Conservation (phyloP, 1,140 invertebrate species). For the Drosophila trapezifrons region DNA sequence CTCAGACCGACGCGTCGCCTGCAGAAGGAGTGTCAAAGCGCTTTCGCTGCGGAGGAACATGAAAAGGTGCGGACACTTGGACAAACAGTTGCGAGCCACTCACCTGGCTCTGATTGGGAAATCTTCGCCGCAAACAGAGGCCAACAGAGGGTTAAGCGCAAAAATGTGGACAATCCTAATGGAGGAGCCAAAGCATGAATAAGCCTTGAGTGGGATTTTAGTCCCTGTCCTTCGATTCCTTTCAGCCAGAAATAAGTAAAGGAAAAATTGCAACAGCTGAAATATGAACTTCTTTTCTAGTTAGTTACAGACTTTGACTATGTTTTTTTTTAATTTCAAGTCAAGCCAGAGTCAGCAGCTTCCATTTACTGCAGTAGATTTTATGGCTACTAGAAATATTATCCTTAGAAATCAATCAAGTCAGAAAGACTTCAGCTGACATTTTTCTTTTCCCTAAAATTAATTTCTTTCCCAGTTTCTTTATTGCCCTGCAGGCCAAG, state of each 20-base stretch:
- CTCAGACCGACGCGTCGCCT: conserved; percentile 1
- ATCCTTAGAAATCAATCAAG: neutral
- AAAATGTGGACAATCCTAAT: no score
- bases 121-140: conserved; percentile 34
- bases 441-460: neutral
- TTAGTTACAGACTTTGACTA: neutral
- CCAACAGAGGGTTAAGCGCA: conserved; percentile 12
- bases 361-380: neutral
- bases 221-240: neutral
- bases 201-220: conserved; percentile 10
- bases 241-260: neutral
- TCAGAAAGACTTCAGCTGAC: neutral
- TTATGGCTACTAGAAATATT: neutral
- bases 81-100: conserved; percentile 21
- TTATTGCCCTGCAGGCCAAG: neutral
- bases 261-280: conserved; percentile 1
- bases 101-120: conserved; percentile 42
- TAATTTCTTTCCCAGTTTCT: neutral
- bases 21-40: conserved; percentile 16
- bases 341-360: neutral
- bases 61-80: conserved; percentile 34
- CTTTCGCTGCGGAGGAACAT: conserved; percentile 17
- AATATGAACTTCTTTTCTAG: neutral
- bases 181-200: conserved; percentile 8
- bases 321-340: neutral